Evolutionary conservation across 2,888 invertebrate species (phyloP).

Genomic region (Smittia aterrima): DNA sequence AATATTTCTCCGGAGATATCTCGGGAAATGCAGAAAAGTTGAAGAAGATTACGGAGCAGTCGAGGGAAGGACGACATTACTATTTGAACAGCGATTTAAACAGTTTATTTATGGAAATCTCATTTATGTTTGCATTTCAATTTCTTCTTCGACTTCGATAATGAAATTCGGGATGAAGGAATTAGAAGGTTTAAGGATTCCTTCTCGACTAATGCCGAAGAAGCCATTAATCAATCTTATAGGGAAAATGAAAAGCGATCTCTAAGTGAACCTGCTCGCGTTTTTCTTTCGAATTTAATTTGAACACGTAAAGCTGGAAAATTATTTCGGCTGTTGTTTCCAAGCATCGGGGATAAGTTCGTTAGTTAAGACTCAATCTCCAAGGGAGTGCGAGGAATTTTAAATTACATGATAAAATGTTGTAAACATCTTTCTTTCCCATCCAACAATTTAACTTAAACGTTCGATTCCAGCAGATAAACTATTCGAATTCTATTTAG

Average conservation of each 20-base stretch:
- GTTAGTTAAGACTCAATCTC: too few relatives aligned
- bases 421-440: not conserved
- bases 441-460: not conserved
- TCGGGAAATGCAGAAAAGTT: not conserved
- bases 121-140: conserved; percentile 11
- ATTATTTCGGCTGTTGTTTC: not conserved
- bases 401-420: conserved; percentile 3
- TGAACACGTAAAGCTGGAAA: not conserved
- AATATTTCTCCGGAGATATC: not conserved
- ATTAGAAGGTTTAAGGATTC: conserved; percentile 26
- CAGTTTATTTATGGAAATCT: conserved; percentile 31
- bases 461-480: conserved; percentile 16
- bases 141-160: conserved; percentile 1
- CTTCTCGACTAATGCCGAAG: not conserved
- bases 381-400: not conserved
- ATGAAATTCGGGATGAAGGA: conserved; percentile 25
- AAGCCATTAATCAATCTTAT: conserved; percentile 24
- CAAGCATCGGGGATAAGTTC: too few relatives aligned
- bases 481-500: not conserved
- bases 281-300: not conserved
- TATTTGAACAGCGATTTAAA: conserved; percentile 30
- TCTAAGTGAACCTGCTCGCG: conserved; percentile 1
- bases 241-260: not conserved
- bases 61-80: not conserved
- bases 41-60: not conserved